Percentiles rank a stretch among this genome's conserved stretches.
Evolutionary conservation across 2,113 vertebrate genomes (phyloP).

Genomic region (Meriones unguiculatus): DNA sequence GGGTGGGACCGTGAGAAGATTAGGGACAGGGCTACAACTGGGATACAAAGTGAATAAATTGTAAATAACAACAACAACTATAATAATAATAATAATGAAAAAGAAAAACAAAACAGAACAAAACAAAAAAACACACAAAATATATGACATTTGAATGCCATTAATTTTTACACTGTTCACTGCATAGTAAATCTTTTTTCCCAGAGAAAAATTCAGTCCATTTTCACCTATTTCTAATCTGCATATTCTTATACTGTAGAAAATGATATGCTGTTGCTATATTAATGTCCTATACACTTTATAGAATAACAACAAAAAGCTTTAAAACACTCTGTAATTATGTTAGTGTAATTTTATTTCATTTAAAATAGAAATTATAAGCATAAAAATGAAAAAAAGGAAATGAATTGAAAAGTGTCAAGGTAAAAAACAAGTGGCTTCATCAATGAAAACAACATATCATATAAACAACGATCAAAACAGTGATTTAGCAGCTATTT

Average conservation of each 20-base stretch:
- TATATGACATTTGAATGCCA: not conserved
- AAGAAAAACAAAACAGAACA: no score
- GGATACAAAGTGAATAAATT: no score
- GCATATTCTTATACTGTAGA: not conserved
- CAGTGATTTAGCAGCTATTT: not conserved
- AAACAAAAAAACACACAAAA: no score
- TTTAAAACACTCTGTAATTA: slow-evolving; percentile 25
- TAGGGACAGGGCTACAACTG: no score
- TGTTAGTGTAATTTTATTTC: slow-evolving; percentile 4
- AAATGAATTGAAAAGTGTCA: not conserved
- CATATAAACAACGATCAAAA: not conserved
- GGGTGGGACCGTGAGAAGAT: no score
- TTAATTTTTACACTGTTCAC: not conserved
- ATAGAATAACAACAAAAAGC: slow-evolving; percentile 6
- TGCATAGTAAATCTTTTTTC: not conserved
- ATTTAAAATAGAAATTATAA: slow-evolving; percentile 25
- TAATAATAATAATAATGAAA: no score
- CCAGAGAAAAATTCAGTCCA: not conserved
- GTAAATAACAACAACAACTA: no score
- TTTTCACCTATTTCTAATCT: not conserved
- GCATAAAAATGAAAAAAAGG: not conserved
- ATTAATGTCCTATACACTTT: not conserved
- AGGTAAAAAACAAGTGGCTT: not conserved
- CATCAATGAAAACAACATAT: not conserved
- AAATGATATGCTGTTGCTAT: not conserved